Base-by-base conservation (phyloP, 2,888 invertebrate species). In the Parnassius smintheus region DNA sequence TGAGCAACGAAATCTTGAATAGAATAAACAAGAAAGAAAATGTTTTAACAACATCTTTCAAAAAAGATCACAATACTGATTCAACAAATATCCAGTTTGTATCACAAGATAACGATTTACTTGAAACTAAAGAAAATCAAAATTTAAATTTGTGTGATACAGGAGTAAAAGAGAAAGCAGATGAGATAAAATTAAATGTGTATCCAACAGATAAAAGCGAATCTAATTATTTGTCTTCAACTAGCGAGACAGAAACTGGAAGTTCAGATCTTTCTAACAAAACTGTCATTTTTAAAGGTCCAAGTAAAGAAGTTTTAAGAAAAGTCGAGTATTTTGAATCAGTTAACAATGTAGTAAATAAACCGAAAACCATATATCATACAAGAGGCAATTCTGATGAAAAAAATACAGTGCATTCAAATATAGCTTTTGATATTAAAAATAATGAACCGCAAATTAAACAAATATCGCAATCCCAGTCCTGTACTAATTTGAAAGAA, bases 311-410 rank as follows among this genome's bases (percentile, higher is more conserved):
- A 69, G 94, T 96, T 0, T 93, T 94, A 62, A 94, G 94, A 72
- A 96, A 95, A 82, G 95, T 97, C 1, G 94, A 96, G 79, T 96
- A 95, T 83, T 97, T 96, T 77, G 96, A 97, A 82, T 94, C 94
- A 2, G 94, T 94, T 0, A 93, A 93, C 70, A 92, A 88, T 58
- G 82, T 91, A 4, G 83, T 88, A 45, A 92, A 92, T n/a, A 81
- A 87, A 56, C 81, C 82, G 48, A 88, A 86, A 68, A 89, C 84
- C 7, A 81, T 93, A 63, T 92, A 93, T 68, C 93, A 92, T 64
- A 92, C 93, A 0, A 86, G 92, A 63, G 93, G 93, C 70, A 91
- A 86, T 71, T 88, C 90, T 1, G 83, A 88, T 71, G 88, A 89
- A 66, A 88, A 86, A 67, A 70, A 75, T 41, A n/a, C 12, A 68